Percentiles rank a stretch among this genome's conserved stretches.
phyloP scores from a whole-genome alignment of 2,113 vertebrate species.

The Ailuropoda melanoleuca region DNA sequence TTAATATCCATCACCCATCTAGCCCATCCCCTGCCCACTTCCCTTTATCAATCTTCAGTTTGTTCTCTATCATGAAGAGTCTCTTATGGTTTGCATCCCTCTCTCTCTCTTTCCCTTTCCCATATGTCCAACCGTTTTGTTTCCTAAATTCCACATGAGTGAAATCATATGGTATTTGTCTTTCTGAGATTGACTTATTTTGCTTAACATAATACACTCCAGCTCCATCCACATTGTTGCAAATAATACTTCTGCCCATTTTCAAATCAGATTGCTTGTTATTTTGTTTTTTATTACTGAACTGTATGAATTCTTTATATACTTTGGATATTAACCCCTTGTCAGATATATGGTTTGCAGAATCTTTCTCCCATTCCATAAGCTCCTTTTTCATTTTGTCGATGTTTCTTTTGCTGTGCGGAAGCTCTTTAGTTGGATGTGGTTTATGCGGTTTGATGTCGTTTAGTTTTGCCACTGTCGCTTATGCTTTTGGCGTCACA shows the following conservation, averaged over 20 bases:
- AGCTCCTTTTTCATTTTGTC: neutral
- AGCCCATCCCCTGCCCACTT: neutral
- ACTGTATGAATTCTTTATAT: neutral
- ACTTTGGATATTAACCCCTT: neutral
- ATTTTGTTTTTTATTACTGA: neutral
- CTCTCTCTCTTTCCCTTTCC: neutral
- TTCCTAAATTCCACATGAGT: neutral
- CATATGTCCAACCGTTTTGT: neutral
- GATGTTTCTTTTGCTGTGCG: neutral
- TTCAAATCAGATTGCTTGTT: neutral
- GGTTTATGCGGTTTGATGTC: neutral
- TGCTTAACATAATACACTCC: neutral
- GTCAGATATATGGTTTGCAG: neutral
- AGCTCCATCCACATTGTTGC: neutral
- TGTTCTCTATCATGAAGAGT: neutral
- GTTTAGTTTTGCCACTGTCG: neutral
- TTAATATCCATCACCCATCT: no score
- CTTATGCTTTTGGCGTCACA: neutral
- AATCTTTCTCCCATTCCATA: neutral
- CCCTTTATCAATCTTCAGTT: neutral
- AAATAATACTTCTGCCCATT: neutral
- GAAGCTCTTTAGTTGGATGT: neutral
- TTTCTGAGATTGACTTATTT: neutral
- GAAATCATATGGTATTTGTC: neutral
- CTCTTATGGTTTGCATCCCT: neutral